Evolutionary conservation across 1,140 invertebrate genomes (phyloP), one percentile per base, ranked within the genome.

Genomic region (Macrotrachela quadricornifera): DNA sequence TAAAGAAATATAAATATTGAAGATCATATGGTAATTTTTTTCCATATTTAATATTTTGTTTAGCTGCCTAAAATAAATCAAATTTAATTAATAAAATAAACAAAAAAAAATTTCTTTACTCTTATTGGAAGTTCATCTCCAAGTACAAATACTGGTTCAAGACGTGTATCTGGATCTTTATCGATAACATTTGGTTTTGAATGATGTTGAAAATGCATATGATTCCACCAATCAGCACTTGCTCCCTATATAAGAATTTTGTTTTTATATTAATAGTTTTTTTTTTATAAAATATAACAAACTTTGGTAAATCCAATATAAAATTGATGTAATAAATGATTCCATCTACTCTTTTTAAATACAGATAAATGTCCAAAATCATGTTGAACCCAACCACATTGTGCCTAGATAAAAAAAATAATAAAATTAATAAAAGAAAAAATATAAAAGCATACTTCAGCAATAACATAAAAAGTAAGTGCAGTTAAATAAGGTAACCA

Each of bases 181-280:
- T 63, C 57, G 43, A 70, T 65, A 58, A 69, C 64, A 60, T 70
- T 70, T 9, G 68, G 68, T 55, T 70, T 70, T 21, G 68, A 63
- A 59, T 70, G 68, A 55, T 70, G 68, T 46, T 69, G 66, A 49
- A 64, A 67, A 57, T 70, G 68, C 61, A 70, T 64, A 54, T 68
- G 62, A 50, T 66, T 68, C 68, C 68, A 70, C 68, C 68, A 70
- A n/a, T 59, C 49, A n/a, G 62, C 55, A 18, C 64, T 68, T 10
- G 64, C 64, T 17, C 68, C 68, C 64, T 70, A 51, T 10, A 60
- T 42, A 4, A 30, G 6, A 13, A 42, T 1, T 14, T 14, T 42
- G 10, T 42, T 4, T 14, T 6, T 6, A 6, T 14, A 1, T 6
- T 10, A 42, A 14, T 42, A 4, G 12, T 4, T 30, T 14, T 42